Conservation (phyloP, 2,797 vertebrate species). For the Pseudopleuronectes americanus region DNA sequence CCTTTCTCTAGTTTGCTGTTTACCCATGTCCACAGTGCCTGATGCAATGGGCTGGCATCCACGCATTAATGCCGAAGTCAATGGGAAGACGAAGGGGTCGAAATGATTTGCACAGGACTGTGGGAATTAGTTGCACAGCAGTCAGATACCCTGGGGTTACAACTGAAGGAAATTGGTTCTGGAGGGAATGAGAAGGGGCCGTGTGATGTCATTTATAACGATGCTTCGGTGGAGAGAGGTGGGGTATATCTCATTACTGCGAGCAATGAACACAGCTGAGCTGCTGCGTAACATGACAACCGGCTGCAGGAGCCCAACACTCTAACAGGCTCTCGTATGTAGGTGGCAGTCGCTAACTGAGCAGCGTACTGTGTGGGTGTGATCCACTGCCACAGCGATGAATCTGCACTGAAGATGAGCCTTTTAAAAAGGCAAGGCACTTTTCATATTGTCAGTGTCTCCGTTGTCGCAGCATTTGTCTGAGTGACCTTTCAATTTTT, state of each 20-base stretch:
- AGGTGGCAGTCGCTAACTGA: slow-evolving; percentile 58
- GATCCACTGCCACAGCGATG: slow-evolving; percentile 40
- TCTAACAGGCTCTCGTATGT: slow-evolving; percentile 43
- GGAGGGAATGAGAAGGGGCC: slow-evolving; percentile 51
- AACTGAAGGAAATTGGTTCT: slow-evolving; percentile 67
- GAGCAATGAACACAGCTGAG: slow-evolving; percentile 52
- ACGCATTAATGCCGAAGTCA: slow-evolving; percentile 61
- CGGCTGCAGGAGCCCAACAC: slow-evolving; percentile 60
- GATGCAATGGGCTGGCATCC: slow-evolving; percentile 46
- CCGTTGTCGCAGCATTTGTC: slow-evolving; percentile 7
- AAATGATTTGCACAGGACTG: slow-evolving; percentile 64
- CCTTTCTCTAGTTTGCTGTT: slow-evolving; percentile 35
- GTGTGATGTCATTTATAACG: slow-evolving; percentile 71
- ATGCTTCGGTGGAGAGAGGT: slow-evolving; percentile 43
- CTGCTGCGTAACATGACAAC: slow-evolving; percentile 53
- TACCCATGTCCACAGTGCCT: slow-evolving; percentile 40
- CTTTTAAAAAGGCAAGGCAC: slow-evolving; percentile 17
- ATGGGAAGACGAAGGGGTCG: slow-evolving; percentile 47
- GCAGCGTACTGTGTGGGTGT: slow-evolving; percentile 48
- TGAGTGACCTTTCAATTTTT: slow-evolving; percentile 17
- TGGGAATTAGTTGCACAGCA: slow-evolving; percentile 49
- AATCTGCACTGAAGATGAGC: slow-evolving; percentile 35
- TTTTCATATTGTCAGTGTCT: slow-evolving; percentile 30
- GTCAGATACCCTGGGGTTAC: slow-evolving; percentile 60
- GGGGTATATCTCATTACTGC: slow-evolving; percentile 59